These are phyloP conservation scores for Lipotes vexillifer DNA, from an alignment of 2,113 vertebrate species.

Conservation along the genomic window DNA sequence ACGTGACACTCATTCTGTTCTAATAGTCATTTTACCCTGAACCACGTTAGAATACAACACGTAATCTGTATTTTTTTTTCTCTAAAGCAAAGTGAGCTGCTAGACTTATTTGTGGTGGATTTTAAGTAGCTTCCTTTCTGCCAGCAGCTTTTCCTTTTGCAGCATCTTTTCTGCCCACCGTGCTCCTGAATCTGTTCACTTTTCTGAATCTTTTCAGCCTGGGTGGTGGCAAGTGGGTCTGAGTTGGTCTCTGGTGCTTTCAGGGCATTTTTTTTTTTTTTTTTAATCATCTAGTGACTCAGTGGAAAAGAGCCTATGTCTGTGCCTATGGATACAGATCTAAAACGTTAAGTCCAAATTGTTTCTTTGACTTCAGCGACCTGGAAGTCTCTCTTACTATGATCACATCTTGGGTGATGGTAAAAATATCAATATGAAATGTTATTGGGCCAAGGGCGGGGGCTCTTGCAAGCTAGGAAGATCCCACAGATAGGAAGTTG, in stretches of 20 bases:
- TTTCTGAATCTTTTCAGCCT: not conserved
- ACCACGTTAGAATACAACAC: not conserved
- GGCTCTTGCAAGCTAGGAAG: not conserved
- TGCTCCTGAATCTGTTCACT: not conserved
- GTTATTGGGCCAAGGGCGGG: not conserved
- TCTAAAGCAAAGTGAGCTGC: not conserved
- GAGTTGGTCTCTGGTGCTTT: not conserved
- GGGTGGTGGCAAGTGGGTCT: not conserved
- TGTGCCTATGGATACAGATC: not conserved
- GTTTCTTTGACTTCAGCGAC: not conserved
- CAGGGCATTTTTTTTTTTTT: not conserved
- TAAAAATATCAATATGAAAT: not conserved
- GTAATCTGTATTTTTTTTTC: not conserved
- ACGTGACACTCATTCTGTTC: not conserved
- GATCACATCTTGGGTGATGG: not conserved
- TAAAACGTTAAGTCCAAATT: not conserved
- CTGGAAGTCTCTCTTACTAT: not conserved
- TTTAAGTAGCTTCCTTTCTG: not conserved
- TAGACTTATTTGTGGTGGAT: not conserved
- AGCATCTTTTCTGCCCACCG: not conserved
- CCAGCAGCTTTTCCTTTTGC: not conserved
- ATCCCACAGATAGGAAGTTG: not conserved
- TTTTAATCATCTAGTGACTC: not conserved
- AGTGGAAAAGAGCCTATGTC: not conserved
- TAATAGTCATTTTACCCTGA: not conserved